Conservation (phyloP, 2,888 invertebrate genomes). For the Liposcelis brunnea region DNA sequence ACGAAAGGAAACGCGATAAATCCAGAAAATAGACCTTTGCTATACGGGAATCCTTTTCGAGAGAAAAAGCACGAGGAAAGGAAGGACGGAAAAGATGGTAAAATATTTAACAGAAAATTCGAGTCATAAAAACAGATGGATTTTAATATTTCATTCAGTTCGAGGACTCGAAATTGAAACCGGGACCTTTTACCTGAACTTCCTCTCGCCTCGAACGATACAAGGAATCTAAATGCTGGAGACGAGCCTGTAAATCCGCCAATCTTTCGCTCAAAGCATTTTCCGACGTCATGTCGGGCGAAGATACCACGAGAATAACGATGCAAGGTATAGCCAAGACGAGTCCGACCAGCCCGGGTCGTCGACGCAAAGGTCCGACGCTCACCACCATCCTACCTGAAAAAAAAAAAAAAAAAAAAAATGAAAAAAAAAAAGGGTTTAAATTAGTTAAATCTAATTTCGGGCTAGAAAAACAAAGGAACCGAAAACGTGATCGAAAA, state of each 20-base stretch:
- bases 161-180: background rate
- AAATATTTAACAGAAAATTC: too few relatives aligned
- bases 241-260: constrained; percentile 57
- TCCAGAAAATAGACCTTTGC: too few relatives aligned
- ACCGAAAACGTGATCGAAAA: too few relatives aligned
- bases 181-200: constrained; percentile 24
- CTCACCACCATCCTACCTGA: constrained; percentile 8
- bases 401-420: constrained; percentile 4
- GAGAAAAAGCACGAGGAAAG: too few relatives aligned
- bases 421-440: too few relatives aligned
- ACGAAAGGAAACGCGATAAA: too few relatives aligned
- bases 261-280: constrained; percentile 48
- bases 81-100: too few relatives aligned
- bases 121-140: too few relatives aligned
- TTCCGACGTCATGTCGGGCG: constrained; percentile 29
- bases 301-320: constrained; percentile 7
- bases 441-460: background rate
- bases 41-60: too few relatives aligned
- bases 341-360: constrained; percentile 4
- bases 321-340: constrained; percentile 3
- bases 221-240: constrained; percentile 63
- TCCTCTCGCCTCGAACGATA: constrained; percentile 62
- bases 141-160: constrained; percentile 3
- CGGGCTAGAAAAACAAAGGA: too few relatives aligned
- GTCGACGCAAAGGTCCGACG: background rate